Evolutionary conservation across 1,140 invertebrate genomes (phyloP).

Genomic region (Tetragonula clypearis): DNA sequence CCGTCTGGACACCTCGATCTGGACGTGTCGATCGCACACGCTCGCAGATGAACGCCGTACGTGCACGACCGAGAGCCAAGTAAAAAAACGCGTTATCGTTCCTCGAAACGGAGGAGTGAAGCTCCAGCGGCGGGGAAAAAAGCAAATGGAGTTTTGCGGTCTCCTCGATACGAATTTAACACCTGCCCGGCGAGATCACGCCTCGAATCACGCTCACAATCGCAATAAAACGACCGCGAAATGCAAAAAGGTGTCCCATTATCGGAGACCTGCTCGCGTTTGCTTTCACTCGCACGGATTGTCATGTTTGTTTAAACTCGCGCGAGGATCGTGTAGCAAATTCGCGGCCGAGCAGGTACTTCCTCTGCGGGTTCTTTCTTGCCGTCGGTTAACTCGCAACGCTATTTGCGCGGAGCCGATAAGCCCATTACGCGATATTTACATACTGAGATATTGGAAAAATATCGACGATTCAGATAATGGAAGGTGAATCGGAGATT

Average conservation of each 20-base stretch:
- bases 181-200: neutral
- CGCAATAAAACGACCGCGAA: neutral
- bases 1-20: neutral
- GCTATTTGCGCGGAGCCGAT: neutral
- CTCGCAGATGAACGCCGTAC: neutral
- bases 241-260: neutral
- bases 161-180: constrained; percentile 16
- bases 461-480: neutral
- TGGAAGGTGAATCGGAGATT: no score
- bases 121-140: neutral
- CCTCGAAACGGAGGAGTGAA: neutral
- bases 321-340: neutral
- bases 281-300: neutral
- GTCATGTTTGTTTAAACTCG: neutral
- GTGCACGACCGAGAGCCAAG: neutral
- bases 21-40: neutral
- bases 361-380: no score
- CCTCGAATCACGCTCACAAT: no score
- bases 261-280: neutral
- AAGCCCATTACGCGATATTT: neutral
- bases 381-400: no score
- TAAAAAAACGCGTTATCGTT: constrained; percentile 1
- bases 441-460: neutral
- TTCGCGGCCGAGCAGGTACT: no score
- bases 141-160: constrained; percentile 3